phyloP scores from a whole-genome alignment of 2,888 invertebrate genomes.

The Gymnocheta viridis region DNA sequence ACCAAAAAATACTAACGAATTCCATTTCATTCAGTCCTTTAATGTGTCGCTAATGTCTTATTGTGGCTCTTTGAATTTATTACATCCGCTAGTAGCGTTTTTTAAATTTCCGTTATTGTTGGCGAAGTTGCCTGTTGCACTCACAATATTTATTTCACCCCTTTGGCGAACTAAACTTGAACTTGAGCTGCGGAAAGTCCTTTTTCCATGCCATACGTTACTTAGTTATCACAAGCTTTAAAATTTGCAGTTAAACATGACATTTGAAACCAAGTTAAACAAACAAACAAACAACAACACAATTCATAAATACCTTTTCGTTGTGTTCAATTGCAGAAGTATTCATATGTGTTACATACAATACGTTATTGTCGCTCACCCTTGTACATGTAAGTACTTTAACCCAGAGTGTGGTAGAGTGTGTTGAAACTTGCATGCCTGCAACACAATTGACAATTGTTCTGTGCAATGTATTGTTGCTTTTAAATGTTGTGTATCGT shows the following conservation, averaged over 20 bases:
- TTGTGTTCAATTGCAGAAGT: neutral
- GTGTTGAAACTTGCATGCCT: neutral
- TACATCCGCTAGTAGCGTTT: conserved; percentile 53
- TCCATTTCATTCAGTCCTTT: neutral
- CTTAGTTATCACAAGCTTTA: conserved; percentile 18
- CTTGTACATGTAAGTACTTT: neutral
- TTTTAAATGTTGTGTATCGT: conserved; percentile 23
- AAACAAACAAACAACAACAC: conserved; percentile 1
- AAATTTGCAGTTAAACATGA: conserved; percentile 48
- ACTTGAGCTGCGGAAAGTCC: conserved; percentile 13
- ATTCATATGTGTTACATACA: conserved; percentile 12
- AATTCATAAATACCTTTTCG: conserved; percentile 39
- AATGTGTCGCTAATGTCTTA: conserved; percentile 27
- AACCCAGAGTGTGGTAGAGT: neutral
- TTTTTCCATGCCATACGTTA: neutral
- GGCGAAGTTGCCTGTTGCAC: conserved; percentile 30
- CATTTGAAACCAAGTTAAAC: conserved; percentile 26
- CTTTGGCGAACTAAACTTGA: conserved; percentile 12
- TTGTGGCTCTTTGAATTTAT: conserved; percentile 45
- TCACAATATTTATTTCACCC: neutral
- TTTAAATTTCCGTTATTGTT: conserved; percentile 52
- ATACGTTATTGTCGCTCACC: conserved; percentile 23
- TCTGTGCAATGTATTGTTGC: conserved; percentile 6
- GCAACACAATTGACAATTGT: conserved; percentile 50
- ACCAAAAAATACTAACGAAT: neutral